Percentiles rank a stretch among this genome's conserved stretches.
These are phyloP conservation scores for Ceratina calcarata DNA, from an alignment of 1,140 invertebrate genomes.

Conservation along the genomic window DNA sequence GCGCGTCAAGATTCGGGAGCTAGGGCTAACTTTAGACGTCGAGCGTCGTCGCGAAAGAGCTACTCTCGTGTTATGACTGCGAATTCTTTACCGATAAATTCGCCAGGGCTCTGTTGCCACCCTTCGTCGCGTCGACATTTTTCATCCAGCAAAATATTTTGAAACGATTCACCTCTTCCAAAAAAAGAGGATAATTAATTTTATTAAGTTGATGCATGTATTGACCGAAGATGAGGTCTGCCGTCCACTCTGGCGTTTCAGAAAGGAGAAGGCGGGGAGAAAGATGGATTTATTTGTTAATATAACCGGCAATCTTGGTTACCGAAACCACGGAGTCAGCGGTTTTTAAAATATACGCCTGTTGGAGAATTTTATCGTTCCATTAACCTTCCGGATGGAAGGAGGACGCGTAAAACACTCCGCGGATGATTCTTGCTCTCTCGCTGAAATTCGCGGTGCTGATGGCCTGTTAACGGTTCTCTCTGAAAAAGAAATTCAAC, in stretches of 20 bases:
- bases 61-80: slow-evolving; percentile 58
- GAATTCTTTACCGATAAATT: slow-evolving; percentile 63
- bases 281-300: too few species aligned
- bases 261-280: too few species aligned
- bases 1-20: slow-evolving; percentile 18
- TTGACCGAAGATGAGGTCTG: too few species aligned
- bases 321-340: neutral
- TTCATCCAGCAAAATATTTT: neutral
- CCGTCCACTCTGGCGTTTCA: too few species aligned
- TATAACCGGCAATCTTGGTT: too few species aligned
- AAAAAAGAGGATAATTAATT: too few species aligned
- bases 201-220: too few species aligned
- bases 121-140: neutral
- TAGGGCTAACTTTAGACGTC: slow-evolving; percentile 59
- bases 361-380: slow-evolving; percentile 13
- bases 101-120: neutral
- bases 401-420: neutral
- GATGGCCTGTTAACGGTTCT: neutral
- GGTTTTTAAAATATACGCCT: slow-evolving; percentile 15
- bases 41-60: slow-evolving; percentile 38
- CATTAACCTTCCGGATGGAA: neutral
- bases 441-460: neutral
- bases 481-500: too few species aligned
- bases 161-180: too few species aligned
- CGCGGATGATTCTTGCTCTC: neutral